Evolutionary conservation across 2,113 vertebrate genomes (phyloP), one percentile per base, ranked within the genome.

Genomic region (Vulpes ferrilata): DNA sequence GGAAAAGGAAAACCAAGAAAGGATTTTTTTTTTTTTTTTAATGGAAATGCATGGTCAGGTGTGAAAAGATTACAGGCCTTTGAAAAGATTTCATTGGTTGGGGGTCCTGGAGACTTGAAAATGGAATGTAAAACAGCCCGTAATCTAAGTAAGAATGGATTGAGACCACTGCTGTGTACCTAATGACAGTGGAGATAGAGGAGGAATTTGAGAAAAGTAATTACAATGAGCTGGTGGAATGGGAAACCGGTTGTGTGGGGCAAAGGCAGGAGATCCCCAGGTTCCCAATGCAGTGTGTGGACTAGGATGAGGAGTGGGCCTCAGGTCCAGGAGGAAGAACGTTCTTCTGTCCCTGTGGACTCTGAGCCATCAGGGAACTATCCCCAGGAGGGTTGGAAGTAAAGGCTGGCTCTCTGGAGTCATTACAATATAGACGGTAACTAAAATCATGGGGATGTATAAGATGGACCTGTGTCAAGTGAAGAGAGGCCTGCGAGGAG

Each of bases 61-160:
- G 35, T 82, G 48, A 67, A 83, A 80, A 82, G 35, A 76, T 74
- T 92, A 88, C 30, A 74, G 27, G 59, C 74, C 76, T 85, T 81
- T 92, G 51, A 69, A 85, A 92, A 59, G 48, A 87, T 59, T 65
- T 35, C 27, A 88, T 27, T 80, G 48, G 25, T n/a, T 51, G 38
- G 48, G 30, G 30, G 32, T 88, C 67, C 53, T 81, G 27, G 43
- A 88, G 35, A 69, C 51, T 65, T 64, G n/a, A 92, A 73, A 19
- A n/a, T 76, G 35, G 38, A 88, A 25, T 94, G 11, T 89, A 69
- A 93, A 93, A 95, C 57, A 71, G n/a, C 59, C 30, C 86, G 73
- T 82, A 92, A 94, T 86, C 43, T 88, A 84, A 90, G 15, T 78
- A 65, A 90, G 48, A 94, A 57, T 62, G 9, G n/a, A 65, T 9